A percentile compares a stretch with the other conserved stretches of the same genome.
Evolutionary conservation across 2,797 vertebrate species (phyloP).

Genomic region (Bufotes viridis): DNA sequence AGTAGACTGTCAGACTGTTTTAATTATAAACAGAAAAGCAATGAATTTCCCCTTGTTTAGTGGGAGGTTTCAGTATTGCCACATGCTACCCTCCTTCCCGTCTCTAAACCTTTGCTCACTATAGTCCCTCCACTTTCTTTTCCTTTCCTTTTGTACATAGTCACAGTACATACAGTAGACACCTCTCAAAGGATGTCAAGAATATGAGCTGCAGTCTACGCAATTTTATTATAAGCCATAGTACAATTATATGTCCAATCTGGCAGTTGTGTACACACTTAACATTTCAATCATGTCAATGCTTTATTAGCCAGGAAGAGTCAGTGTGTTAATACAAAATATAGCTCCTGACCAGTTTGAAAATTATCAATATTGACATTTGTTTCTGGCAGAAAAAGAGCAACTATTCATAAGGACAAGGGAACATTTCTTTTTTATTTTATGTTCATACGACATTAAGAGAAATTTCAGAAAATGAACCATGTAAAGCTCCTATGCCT

Average conservation of each 20-base stretch:
- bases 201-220: constrained; percentile 74
- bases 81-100: constrained; percentile 61
- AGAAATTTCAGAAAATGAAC: constrained; percentile 66
- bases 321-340: constrained; percentile 56
- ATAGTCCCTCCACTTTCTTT: constrained; percentile 60
- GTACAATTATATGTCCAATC: constrained; percentile 70
- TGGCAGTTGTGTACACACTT: constrained; percentile 65
- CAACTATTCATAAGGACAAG: constrained; percentile 33
- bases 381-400: constrained; percentile 41
- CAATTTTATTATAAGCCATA: constrained; percentile 81
- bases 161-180: constrained; percentile 68
- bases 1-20: constrained; percentile 70
- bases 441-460: constrained; percentile 59
- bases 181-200: constrained; percentile 73
- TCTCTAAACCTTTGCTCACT: constrained; percentile 61
- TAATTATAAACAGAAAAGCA: constrained; percentile 70
- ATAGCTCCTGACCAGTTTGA: constrained; percentile 51
- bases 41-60: constrained; percentile 72
- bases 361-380: constrained; percentile 40
- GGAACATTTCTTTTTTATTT: constrained; percentile 60
- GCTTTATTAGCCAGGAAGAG: constrained; percentile 62
- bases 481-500: constrained; percentile 55
- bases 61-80: constrained; percentile 72
- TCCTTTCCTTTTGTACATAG: constrained; percentile 70
- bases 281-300: constrained; percentile 60